phyloP scores from a whole-genome alignment of 2,113 vertebrate genomes.

The Elephantulus edwardii region DNA sequence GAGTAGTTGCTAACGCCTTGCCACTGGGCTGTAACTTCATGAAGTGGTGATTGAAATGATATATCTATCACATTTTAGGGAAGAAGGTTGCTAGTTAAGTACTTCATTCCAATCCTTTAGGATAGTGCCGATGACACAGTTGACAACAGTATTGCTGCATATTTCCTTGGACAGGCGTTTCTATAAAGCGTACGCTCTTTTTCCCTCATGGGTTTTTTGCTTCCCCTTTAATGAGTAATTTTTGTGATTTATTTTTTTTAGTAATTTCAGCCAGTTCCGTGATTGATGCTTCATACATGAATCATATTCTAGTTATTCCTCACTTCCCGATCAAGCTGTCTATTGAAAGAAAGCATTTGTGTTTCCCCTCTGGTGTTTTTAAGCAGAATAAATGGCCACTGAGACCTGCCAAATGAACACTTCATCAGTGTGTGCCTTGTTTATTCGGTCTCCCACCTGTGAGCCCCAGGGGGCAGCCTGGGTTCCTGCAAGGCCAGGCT shows the following conservation, averaged over 20 bases:
- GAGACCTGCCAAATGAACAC: slow-evolving; percentile 43
- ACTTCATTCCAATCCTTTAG: slow-evolving; percentile 13
- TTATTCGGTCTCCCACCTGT: slow-evolving; percentile 55
- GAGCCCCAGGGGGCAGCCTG: slow-evolving; percentile 36
- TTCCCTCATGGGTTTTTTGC: neutral
- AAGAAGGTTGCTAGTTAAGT: slow-evolving; percentile 36
- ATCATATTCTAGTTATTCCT: neutral
- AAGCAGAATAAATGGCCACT: slow-evolving; percentile 14
- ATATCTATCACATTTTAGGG: neutral
- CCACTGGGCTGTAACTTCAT: slow-evolving; percentile 21
- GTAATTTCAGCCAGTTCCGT: slow-evolving; percentile 19
- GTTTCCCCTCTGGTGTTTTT: slow-evolving; percentile 50
- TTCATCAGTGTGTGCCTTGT: slow-evolving; percentile 56
- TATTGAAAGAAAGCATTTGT: slow-evolving; percentile 64
- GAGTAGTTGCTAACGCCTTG: slow-evolving; percentile 30
- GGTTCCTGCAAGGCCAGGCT: slow-evolving; percentile 27
- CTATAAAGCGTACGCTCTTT: slow-evolving; percentile 36
- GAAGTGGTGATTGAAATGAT: slow-evolving; percentile 38
- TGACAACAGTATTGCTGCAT: neutral
- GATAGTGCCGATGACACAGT: neutral
- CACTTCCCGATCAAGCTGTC: neutral
- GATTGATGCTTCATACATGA: slow-evolving; percentile 10
- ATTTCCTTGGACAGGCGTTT: slow-evolving; percentile 59
- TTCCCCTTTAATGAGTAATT: slow-evolving; percentile 17
- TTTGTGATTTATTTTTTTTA: slow-evolving; percentile 50